Evolutionary conservation across 2,888 invertebrate genomes (phyloP).

Genomic region (Hylaea fasciaria): DNA sequence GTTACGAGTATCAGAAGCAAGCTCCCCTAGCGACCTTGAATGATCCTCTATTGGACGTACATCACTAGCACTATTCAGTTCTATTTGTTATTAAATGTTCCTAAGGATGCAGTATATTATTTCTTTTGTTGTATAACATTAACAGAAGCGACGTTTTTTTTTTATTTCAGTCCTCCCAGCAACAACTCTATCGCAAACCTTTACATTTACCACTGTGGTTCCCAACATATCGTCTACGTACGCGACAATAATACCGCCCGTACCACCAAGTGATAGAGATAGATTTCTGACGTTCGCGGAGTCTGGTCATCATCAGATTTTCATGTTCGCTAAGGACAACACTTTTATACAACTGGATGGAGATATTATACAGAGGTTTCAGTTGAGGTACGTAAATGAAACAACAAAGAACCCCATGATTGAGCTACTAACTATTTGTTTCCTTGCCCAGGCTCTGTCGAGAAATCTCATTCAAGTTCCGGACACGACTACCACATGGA

Average conservation of each 20-base stretch:
- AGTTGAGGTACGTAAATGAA: constrained; percentile 87
- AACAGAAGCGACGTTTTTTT: background rate
- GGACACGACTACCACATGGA: constrained; percentile 94
- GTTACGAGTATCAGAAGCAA: no score
- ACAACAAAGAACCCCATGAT: no score
- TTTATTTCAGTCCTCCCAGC: constrained; percentile 63
- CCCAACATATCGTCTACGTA: constrained; percentile 77
- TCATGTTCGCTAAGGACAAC: constrained; percentile 96
- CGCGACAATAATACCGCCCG: constrained; percentile 83
- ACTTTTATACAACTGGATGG: constrained; percentile 96
- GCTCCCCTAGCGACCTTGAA: no score
- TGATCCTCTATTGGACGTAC: no score
- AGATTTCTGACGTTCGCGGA: constrained; percentile 93
- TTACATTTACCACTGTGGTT: constrained; percentile 68
- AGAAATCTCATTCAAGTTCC: constrained; percentile 95
- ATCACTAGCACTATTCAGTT: no score
- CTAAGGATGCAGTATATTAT: background rate
- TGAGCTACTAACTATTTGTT: no score
- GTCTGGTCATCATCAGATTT: constrained; percentile 93
- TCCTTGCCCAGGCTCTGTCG: constrained; percentile 88
- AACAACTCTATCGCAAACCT: constrained; percentile 66
- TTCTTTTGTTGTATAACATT: background rate
- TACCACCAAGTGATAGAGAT: constrained; percentile 90
- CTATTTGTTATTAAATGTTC: background rate
- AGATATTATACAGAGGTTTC: constrained; percentile 95